Percentiles rank a stretch among this genome's conserved stretches.
These are phyloP conservation scores for Cherax quadricarinatus DNA, from an alignment of 1,140 invertebrate genomes.

Conservation along the genomic window DNA sequence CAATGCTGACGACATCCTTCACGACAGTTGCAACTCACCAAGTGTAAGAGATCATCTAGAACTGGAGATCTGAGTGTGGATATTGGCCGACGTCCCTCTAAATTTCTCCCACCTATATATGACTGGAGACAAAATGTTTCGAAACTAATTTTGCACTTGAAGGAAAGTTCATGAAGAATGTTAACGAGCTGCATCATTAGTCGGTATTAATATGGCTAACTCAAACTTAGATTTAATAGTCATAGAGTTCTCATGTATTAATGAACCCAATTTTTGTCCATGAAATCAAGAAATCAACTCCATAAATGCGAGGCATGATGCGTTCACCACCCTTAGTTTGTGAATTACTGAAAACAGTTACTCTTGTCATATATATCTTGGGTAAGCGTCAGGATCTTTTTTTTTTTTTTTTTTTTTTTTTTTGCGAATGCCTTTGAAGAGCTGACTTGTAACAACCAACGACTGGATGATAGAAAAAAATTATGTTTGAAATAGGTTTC, in stretches of 20 bases:
- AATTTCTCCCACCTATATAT: constrained; percentile 6
- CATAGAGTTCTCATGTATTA: constrained; percentile 17
- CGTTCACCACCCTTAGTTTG: constrained; percentile 30
- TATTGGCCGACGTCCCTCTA: constrained; percentile 21
- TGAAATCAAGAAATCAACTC: neutral
- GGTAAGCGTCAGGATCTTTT: constrained; percentile 30
- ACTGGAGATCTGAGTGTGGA: neutral
- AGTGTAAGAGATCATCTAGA: neutral
- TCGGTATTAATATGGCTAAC: constrained; percentile 9
- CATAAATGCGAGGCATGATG: constrained; percentile 26
- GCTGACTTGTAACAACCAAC: constrained; percentile 42
- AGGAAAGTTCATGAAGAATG: constrained; percentile 36
- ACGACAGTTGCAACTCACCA: no score
- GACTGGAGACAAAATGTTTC: constrained; percentile 40
- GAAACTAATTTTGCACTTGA: constrained; percentile 30
- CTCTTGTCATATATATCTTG: constrained; percentile 43
- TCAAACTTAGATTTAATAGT: constrained; percentile 12
- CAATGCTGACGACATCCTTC: no score
- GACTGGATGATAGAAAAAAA: constrained; percentile 21
- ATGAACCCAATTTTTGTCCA: constrained; percentile 47
- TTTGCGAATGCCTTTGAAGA: constrained; percentile 39
- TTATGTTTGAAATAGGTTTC: constrained; percentile 10
- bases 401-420: constrained; percentile 38
- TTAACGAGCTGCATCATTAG: constrained; percentile 50
- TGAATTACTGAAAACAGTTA: constrained; percentile 42